Conservation (phyloP, 2,888 invertebrate genomes). For the Hypsopygia costalis region DNA sequence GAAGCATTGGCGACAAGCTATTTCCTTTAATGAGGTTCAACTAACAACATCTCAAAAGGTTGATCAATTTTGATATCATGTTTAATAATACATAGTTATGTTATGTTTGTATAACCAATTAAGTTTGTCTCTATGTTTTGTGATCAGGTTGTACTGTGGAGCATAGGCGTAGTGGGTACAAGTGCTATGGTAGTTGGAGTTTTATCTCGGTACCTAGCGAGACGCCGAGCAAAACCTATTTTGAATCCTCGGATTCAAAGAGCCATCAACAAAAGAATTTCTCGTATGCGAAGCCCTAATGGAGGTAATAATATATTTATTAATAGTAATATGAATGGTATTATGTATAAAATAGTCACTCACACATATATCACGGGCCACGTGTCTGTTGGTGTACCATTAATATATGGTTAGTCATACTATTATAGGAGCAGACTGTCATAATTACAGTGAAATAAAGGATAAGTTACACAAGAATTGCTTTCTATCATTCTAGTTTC, state of each 20-base stretch:
- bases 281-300: conserved; percentile 85
- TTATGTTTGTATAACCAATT: too few species aligned
- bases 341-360: too few species aligned
- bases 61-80: neutral
- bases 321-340: neutral
- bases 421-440: too few species aligned
- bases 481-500: too few species aligned
- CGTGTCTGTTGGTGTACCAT: too few species aligned
- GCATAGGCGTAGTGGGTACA: conserved; percentile 83
- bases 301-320: conserved; percentile 69
- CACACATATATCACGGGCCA: too few species aligned
- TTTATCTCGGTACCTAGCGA: conserved; percentile 88
- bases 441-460: too few species aligned
- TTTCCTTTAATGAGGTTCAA: conserved; percentile 71
- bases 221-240: conserved; percentile 84
- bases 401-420: too few species aligned
- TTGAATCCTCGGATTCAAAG: conserved; percentile 80
- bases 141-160: conserved; percentile 84
- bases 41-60: conserved; percentile 87
- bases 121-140: conserved; percentile 11
- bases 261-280: conserved; percentile 80
- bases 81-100: too few species aligned
- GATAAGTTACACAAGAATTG: too few species aligned
- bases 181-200: conserved; percentile 92
- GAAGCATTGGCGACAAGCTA: conserved; percentile 70